A percentile compares a stretch with the other conserved stretches of the same genome.
Conservation (phyloP, 2,888 invertebrate species). For the Laothoe populi region DNA sequence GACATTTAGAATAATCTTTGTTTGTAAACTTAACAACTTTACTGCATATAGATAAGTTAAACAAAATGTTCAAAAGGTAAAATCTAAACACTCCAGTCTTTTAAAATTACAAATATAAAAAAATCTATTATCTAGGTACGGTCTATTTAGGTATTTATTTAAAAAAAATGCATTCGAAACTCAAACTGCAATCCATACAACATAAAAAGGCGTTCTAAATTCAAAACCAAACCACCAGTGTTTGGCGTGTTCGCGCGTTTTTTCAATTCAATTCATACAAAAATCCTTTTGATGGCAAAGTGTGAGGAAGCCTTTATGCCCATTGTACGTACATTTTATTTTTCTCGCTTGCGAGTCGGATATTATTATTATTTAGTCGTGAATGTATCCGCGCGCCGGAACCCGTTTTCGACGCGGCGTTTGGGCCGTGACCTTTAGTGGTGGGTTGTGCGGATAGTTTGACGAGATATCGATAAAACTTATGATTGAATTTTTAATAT, state of each 20-base stretch:
- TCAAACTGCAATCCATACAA: conserved; percentile 21
- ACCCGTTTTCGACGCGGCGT: conserved; percentile 71
- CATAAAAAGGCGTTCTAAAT: conserved; percentile 51
- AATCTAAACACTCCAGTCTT: too few species aligned
- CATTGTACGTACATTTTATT: conserved; percentile 56
- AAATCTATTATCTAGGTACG: not conserved
- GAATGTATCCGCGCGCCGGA: conserved; percentile 61
- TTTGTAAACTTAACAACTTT: too few species aligned
- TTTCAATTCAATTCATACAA: conserved; percentile 42
- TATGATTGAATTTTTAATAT: not conserved
- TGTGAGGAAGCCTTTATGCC: conserved; percentile 53
- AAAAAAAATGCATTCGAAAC: conserved; percentile 23
- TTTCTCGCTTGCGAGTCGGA: conserved; percentile 55
- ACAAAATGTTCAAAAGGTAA: too few species aligned
- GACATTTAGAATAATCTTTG: too few species aligned
- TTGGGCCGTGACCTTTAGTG: conserved; percentile 81
- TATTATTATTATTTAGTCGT: conserved; percentile 73
- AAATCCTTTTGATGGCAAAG: conserved; percentile 47
- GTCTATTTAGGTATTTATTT: too few species aligned
- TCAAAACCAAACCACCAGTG: conserved; percentile 51
- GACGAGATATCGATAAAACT: conserved; percentile 44
- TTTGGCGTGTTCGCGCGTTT: conserved; percentile 24
- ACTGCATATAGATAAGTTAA: too few species aligned
- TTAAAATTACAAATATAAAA: not conserved
- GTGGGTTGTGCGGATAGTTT: conserved; percentile 37